phyloP scores from a whole-genome alignment of 2,888 invertebrate species.

The Calliopum simillimum region DNA sequence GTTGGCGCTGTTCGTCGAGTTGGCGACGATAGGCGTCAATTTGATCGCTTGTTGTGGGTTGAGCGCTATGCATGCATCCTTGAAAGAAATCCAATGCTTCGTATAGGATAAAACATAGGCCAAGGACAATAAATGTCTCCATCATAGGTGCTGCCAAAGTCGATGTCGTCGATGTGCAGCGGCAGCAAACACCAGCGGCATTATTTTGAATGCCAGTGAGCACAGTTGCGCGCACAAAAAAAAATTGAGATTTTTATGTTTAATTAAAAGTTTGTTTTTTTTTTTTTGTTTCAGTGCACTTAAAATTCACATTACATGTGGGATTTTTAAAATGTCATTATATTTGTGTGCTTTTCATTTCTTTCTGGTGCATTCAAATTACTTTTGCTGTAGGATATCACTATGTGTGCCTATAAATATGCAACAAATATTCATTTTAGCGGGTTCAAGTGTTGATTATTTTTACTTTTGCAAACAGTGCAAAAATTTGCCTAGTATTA shows the following conservation, averaged over 20 bases:
- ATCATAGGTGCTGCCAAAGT: slow-evolving; percentile 65
- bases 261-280: slow-evolving; percentile 6
- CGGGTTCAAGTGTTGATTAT: slow-evolving; percentile 6
- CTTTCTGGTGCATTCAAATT: too few species aligned
- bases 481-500: slow-evolving; percentile 48
- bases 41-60: slow-evolving; percentile 62
- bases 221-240: not conserved
- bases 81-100: slow-evolving; percentile 76
- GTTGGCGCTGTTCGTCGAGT: slow-evolving; percentile 65
- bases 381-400: too few species aligned
- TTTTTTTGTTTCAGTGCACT: not conserved
- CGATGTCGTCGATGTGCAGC: too few species aligned
- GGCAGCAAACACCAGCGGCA: slow-evolving; percentile 23
- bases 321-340: too few species aligned
- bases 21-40: slow-evolving; percentile 66
- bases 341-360: too few species aligned
- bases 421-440: slow-evolving; percentile 24
- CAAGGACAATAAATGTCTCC: slow-evolving; percentile 77
- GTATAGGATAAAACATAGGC: slow-evolving; percentile 76
- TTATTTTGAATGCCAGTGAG: slow-evolving; percentile 11
- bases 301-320: too few species aligned
- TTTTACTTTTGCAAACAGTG: slow-evolving; percentile 39
- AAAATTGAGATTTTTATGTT: not conserved
- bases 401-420: slow-evolving; percentile 32
- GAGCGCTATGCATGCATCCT: slow-evolving; percentile 68